phyloP scores from a whole-genome alignment of 2,888 invertebrate species.

The Scaptomyza caliginosa region DNA sequence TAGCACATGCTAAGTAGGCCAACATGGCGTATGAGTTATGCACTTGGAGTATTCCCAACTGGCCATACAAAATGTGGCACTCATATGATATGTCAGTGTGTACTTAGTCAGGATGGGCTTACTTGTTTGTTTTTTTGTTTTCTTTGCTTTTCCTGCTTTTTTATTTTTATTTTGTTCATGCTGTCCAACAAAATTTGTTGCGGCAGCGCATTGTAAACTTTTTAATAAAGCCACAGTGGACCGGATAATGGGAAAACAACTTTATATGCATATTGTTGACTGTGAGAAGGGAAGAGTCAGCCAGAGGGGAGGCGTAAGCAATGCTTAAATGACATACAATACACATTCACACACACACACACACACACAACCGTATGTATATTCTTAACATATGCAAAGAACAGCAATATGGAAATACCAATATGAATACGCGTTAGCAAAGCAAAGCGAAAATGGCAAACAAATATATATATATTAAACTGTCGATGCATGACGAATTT shows the following conservation, averaged over 20 bases:
- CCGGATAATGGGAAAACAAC: conserved; percentile 44
- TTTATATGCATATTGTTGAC: conserved; percentile 36
- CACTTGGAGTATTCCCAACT: conserved; percentile 36
- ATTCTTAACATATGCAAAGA: conserved; percentile 1
- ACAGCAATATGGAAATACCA: conserved; percentile 29
- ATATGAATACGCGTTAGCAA: neutral
- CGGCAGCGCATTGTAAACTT: conserved; percentile 59
- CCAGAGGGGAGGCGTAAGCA: conserved; percentile 38
- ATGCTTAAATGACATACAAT: conserved; percentile 10
- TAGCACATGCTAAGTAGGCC: conserved; percentile 49
- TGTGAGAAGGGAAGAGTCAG: neutral
- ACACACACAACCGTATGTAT: neutral
- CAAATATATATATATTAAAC: conserved; percentile 39
- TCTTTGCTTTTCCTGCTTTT: neutral
- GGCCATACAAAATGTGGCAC: conserved; percentile 41
- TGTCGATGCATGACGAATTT: conserved; percentile 60
- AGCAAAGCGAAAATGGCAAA: conserved; percentile 1
- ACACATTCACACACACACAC: neutral
- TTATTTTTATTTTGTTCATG: conserved; percentile 4
- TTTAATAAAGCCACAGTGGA: conserved; percentile 72
- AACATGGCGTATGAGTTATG: conserved; percentile 50
- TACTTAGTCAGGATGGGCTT: neutral
- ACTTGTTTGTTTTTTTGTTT: neutral
- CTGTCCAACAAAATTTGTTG: conserved; percentile 23
- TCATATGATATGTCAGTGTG: conserved; percentile 26